These are phyloP conservation scores for Halichondria panicea DNA, from an alignment of 37 sponge, comb jelly and placozoan genomes.

Conservation along the genomic window DNA sequence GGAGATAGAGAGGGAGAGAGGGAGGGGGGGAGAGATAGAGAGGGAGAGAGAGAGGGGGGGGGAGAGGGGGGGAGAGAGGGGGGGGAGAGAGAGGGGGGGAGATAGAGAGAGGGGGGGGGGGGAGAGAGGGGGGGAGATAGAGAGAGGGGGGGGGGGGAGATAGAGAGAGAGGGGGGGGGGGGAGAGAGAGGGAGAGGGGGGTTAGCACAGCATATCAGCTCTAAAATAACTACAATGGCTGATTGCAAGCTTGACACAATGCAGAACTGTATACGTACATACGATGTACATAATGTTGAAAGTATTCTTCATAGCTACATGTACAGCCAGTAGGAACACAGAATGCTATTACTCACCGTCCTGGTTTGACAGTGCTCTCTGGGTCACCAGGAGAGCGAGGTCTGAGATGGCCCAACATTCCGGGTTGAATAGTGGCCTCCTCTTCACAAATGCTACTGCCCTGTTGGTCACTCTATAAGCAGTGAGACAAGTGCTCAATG, in stretches of 20 bases:
- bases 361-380: not conserved
- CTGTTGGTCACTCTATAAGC: not conserved
- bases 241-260: too few species aligned
- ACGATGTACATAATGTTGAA: too few species aligned
- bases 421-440: slow-evolving; percentile 6
- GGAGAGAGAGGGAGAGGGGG: not conserved
- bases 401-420: not conserved
- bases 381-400: not conserved
- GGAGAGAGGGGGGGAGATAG: too few species aligned
- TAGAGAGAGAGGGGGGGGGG: too few species aligned
- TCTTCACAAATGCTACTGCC: slow-evolving; percentile 2
- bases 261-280: too few species aligned
- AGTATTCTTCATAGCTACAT: too few species aligned
- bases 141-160: too few species aligned
- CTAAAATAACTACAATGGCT: too few species aligned
- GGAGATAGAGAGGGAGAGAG: not conserved
- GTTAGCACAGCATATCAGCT: too few species aligned
- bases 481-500: too few species aligned
- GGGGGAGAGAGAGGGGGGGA: not conserved
- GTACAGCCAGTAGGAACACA: too few species aligned
- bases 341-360: not conserved
- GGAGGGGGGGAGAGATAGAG: not conserved
- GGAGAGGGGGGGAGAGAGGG: not conserved
- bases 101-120: too few species aligned
- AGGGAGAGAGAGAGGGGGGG: not conserved